A percentile compares a stretch with the other conserved stretches of the same genome.
Evolutionary conservation across 1,140 invertebrate species (phyloP).

Genomic region (Bombus picipes): DNA sequence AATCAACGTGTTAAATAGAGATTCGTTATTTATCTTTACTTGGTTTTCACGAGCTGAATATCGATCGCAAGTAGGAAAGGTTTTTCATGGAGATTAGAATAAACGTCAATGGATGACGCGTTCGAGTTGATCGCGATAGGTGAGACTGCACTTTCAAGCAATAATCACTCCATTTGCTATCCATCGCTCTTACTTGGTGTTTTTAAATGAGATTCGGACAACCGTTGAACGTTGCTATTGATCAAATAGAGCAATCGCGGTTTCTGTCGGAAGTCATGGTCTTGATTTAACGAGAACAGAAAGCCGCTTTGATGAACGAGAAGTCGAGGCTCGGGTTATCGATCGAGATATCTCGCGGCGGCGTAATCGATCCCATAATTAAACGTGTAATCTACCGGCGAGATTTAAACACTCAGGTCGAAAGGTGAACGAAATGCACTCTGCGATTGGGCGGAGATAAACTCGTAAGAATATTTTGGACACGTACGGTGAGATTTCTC

Average conservation of each 20-base stretch:
- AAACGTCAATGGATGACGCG: background rate
- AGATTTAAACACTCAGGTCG: constrained; percentile 43
- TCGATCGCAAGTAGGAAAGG: background rate
- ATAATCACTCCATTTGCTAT: background rate
- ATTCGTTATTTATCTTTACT: background rate
- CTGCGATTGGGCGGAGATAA: constrained; percentile 29
- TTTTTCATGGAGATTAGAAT: constrained; percentile 18
- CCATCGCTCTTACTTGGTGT: background rate
- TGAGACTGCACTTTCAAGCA: constrained; percentile 12
- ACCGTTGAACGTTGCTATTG: background rate
- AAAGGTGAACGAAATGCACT: constrained; percentile 29
- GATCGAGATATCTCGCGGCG: constrained; percentile 38
- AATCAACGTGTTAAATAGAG: background rate
- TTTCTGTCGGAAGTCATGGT: constrained; percentile 30
- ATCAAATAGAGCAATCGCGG: constrained; percentile 19
- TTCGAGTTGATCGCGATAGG: constrained; percentile 2
- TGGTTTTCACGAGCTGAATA: background rate
- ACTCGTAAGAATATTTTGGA: constrained; percentile 10
- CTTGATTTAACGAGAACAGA: constrained; percentile 46
- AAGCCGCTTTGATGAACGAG: constrained; percentile 42
- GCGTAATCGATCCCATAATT: constrained; percentile 54
- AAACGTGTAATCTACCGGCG: constrained; percentile 39
- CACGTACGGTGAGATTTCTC: background rate
- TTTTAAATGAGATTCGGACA: constrained; percentile 21
- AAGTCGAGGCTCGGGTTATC: background rate